Conservation (phyloP, 2,888 invertebrate genomes). For the Cheilosia pagana region DNA sequence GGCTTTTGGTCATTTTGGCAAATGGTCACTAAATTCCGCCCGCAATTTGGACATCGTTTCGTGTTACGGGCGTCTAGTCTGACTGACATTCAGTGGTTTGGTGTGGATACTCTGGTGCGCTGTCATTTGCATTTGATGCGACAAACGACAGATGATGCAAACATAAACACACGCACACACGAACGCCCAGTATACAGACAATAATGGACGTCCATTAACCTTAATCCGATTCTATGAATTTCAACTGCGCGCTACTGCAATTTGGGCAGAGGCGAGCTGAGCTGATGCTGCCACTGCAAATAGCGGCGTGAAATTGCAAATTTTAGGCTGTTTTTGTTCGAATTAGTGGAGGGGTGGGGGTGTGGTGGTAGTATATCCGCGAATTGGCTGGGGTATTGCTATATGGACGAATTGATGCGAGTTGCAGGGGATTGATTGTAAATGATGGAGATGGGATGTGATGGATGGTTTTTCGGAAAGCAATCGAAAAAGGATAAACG, state of each 20-base stretch:
- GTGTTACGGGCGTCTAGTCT: slow-evolving; percentile 15
- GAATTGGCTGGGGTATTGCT: neutral
- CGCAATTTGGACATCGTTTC: slow-evolving; percentile 53
- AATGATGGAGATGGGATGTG: neutral
- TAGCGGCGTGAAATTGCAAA: slow-evolving; percentile 27
- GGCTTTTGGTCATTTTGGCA: slow-evolving; percentile 64
- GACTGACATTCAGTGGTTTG: slow-evolving; percentile 43
- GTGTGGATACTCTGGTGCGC: slow-evolving; percentile 12
- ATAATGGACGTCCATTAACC: slow-evolving; percentile 73
- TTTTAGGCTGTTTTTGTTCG: slow-evolving; percentile 21
- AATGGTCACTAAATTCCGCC: slow-evolving; percentile 68
- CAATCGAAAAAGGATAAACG: too few species aligned
- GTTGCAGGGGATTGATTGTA: neutral
- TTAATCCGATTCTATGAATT: slow-evolving; percentile 72
- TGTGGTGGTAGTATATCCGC: neutral
- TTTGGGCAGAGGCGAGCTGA: slow-evolving; percentile 18
- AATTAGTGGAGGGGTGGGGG: neutral
- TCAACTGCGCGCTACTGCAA: slow-evolving; percentile 38
- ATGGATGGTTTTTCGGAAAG: too few species aligned
- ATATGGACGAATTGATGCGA: neutral
- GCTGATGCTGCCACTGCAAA: neutral
- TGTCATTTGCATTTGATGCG: slow-evolving; percentile 70
- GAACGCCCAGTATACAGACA: slow-evolving; percentile 23
- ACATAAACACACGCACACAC: slow-evolving; percentile 39
- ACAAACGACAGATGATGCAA: slow-evolving; percentile 70